Evolutionary conservation across 2,113 vertebrate genomes (phyloP).

Genomic region (Dasyprocta punctata): DNA sequence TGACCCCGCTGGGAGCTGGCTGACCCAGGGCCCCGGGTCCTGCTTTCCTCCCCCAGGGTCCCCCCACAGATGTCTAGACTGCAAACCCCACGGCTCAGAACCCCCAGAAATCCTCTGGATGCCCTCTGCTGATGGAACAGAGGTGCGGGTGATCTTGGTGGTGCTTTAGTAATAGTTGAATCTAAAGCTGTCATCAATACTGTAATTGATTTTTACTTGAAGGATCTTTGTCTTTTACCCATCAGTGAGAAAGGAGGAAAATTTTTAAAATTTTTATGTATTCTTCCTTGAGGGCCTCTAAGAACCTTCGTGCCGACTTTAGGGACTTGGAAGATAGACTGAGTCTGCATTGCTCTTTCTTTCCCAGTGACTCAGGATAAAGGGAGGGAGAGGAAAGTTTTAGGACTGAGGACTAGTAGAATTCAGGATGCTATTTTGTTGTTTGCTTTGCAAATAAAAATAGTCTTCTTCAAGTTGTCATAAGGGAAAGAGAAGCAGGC

Average conservation of each 20-base stretch:
- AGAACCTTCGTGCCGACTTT: background rate
- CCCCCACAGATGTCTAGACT: background rate
- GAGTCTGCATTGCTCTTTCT: background rate
- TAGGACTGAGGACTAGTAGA: background rate
- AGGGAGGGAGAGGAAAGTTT: background rate
- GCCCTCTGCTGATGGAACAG: background rate
- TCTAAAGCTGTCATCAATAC: background rate
- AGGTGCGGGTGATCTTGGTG: background rate
- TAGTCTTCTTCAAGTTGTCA: background rate
- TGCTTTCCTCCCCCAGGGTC: background rate
- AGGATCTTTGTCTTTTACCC: background rate
- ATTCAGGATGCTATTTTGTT: background rate
- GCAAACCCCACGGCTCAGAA: background rate
- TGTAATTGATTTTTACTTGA: background rate
- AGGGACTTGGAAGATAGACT: background rate
- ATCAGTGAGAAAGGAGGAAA: background rate
- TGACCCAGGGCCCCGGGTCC: background rate
- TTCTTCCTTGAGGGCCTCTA: background rate
- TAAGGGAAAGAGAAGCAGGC: background rate
- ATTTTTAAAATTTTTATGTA: background rate
- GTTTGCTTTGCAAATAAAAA: background rate
- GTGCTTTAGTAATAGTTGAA: background rate
- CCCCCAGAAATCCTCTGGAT: background rate
- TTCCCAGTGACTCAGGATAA: background rate
- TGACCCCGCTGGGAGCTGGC: background rate